Conservation (phyloP, 2,797 vertebrate genomes). For the Galaxias olidus region DNA sequence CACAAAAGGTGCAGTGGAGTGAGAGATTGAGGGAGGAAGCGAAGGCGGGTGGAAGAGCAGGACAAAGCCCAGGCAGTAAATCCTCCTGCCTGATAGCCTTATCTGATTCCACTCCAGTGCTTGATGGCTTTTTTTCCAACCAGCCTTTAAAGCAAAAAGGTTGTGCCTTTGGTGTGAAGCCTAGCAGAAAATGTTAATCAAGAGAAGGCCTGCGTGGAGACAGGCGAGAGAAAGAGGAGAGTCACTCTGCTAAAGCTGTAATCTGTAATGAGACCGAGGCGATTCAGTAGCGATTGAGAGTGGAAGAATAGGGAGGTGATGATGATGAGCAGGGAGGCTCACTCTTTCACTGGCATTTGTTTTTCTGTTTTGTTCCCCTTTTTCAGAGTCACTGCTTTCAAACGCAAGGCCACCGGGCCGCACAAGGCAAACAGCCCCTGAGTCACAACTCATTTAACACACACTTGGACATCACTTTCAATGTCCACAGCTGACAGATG, state of each 20-base stretch:
- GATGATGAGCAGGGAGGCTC: slow-evolving; percentile 66
- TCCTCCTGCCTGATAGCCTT: slow-evolving; percentile 83
- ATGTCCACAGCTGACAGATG: slow-evolving; percentile 62
- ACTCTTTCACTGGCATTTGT: slow-evolving; percentile 65
- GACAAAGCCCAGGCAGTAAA: slow-evolving; percentile 86
- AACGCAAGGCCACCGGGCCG: slow-evolving; percentile 29
- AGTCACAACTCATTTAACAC: slow-evolving; percentile 75
- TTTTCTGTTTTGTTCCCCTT: slow-evolving; percentile 64
- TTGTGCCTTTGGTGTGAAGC: slow-evolving; percentile 80
- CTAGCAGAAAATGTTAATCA: slow-evolving; percentile 86
- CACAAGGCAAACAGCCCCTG: slow-evolving; percentile 45
- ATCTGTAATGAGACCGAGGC: slow-evolving; percentile 72
- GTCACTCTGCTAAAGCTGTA: slow-evolving; percentile 65
- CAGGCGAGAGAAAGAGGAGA: slow-evolving; percentile 62
- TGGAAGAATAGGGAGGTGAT: slow-evolving; percentile 59
- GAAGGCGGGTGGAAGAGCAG: slow-evolving; percentile 75
- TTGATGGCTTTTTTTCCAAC: slow-evolving; percentile 68
- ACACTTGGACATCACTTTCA: slow-evolving; percentile 55
- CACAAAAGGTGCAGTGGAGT: slow-evolving; percentile 97
- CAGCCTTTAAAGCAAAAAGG: slow-evolving; percentile 77
- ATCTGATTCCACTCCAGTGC: slow-evolving; percentile 88
- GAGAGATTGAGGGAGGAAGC: slow-evolving; percentile 90
- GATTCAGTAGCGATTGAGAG: slow-evolving; percentile 73
- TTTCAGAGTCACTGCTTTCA: slow-evolving; percentile 43
- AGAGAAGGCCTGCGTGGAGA: slow-evolving; percentile 61